Conservation (phyloP, 2,888 invertebrate genomes). For the Mystacides longicornis region DNA sequence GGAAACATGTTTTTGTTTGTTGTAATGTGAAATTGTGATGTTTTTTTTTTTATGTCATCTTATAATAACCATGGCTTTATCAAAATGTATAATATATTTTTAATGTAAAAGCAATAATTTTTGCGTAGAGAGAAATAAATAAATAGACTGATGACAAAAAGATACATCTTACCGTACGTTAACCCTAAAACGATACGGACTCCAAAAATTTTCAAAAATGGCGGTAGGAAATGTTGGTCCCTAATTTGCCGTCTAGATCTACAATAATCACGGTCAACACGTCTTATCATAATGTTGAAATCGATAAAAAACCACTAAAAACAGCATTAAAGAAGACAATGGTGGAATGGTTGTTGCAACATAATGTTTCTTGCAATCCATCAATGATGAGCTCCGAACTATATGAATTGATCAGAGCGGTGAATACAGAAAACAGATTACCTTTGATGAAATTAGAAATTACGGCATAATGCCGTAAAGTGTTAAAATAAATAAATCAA, state of each 20-base stretch:
- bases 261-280: not conserved
- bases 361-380: not conserved
- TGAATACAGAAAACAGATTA: not conserved
- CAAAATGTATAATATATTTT: too few relatives aligned
- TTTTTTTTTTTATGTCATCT: too few relatives aligned
- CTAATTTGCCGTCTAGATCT: not conserved
- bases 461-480: too few relatives aligned
- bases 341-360: not conserved
- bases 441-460: too few relatives aligned
- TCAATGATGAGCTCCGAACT: not conserved
- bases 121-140: not conserved
- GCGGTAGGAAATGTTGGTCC: not conserved
- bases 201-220: conserved; percentile 3
- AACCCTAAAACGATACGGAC: conserved; percentile 4
- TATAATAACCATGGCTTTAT: too few relatives aligned
- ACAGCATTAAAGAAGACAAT: not conserved
- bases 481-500: too few relatives aligned
- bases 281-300: not conserved
- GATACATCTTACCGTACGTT: too few relatives aligned
- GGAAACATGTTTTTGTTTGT: not conserved
- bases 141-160: too few relatives aligned
- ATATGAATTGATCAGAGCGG: not conserved
- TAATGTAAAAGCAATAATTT: too few relatives aligned
- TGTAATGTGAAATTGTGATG: too few relatives aligned
- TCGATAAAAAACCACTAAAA: not conserved